phyloP scores from a whole-genome alignment of 2,113 vertebrate genomes.

The Takifugu bimaculatus region DNA sequence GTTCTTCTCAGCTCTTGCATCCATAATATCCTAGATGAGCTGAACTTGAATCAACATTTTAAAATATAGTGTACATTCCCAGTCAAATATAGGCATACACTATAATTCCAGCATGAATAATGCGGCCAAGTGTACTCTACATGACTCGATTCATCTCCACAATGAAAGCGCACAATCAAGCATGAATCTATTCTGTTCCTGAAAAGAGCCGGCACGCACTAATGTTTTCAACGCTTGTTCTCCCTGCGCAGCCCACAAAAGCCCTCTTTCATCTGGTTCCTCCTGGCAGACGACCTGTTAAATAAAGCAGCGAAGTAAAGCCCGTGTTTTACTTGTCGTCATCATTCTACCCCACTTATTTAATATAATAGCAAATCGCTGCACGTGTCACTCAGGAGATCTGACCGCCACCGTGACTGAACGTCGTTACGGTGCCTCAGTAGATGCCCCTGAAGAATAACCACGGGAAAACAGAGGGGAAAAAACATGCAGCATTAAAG shows the following conservation, averaged over 20 bases:
- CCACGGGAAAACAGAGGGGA: conserved; percentile 29
- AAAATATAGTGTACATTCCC: too few relatives aligned
- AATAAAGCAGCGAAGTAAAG: conserved; percentile 38
- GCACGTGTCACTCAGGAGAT: conserved; percentile 62
- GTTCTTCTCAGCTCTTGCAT: too few relatives aligned
- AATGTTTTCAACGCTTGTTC: conserved; percentile 28
- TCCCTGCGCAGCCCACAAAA: conserved; percentile 40
- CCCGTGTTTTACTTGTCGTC: conserved; percentile 40
- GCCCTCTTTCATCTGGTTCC: conserved; percentile 27
- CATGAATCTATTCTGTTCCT: conserved; percentile 46
- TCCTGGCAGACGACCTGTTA: conserved; percentile 51
- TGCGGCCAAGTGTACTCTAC: neutral
- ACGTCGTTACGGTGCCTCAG: conserved; percentile 48
- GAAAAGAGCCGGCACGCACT: conserved; percentile 56
- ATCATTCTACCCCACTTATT: conserved; percentile 72
- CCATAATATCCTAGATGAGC: too few relatives aligned
- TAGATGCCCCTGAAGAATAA: conserved; percentile 49
- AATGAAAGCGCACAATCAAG: conserved; percentile 32
- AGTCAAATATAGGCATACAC: too few relatives aligned
- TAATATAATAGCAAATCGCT: conserved; percentile 68
- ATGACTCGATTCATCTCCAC: conserved; percentile 10
- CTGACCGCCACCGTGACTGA: conserved; percentile 49
- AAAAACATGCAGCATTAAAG: neutral
- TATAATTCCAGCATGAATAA: neutral
- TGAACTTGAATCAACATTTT: too few relatives aligned